phyloP scores from a whole-genome alignment of 2,797 vertebrate genomes.

The Cyclura pinguis region DNA sequence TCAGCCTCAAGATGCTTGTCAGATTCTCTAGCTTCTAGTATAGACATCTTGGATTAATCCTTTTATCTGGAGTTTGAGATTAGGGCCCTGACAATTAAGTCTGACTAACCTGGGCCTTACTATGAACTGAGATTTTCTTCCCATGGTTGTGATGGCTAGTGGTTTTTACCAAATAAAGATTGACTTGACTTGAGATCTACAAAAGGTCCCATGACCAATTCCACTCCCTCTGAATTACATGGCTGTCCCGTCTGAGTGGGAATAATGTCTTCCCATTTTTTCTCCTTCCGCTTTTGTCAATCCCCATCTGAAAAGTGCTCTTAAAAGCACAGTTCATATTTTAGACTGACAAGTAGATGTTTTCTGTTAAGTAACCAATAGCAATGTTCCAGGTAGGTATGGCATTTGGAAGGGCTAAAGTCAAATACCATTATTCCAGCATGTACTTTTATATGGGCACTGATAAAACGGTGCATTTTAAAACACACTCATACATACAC shows the following conservation, averaged over 20 bases:
- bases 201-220: not conserved
- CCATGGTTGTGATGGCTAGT: not conserved
- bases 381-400: conserved; percentile 33
- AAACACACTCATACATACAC: not conserved
- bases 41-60: not conserved
- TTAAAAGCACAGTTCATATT: conserved; percentile 12
- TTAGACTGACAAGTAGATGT: conserved; percentile 24
- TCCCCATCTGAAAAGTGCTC: not conserved
- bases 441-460: not conserved
- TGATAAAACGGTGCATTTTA: conserved; percentile 45
- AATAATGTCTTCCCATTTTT: not conserved
- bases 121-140: not conserved
- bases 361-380: conserved; percentile 50
- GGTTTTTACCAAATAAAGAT: not conserved
- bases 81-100: not conserved
- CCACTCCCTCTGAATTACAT: not conserved
- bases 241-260: too few relatives aligned
- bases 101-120: not conserved
- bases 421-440: conserved; percentile 3
- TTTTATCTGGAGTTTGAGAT: not conserved
- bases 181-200: not conserved
- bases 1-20: not conserved
- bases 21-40: not conserved
- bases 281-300: not conserved
- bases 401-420: conserved; percentile 12